A percentile compares a stretch with the other conserved stretches of the same genome.
phyloP scores from a whole-genome alignment of 2,888 invertebrate genomes.

The Gymnocheta viridis region DNA sequence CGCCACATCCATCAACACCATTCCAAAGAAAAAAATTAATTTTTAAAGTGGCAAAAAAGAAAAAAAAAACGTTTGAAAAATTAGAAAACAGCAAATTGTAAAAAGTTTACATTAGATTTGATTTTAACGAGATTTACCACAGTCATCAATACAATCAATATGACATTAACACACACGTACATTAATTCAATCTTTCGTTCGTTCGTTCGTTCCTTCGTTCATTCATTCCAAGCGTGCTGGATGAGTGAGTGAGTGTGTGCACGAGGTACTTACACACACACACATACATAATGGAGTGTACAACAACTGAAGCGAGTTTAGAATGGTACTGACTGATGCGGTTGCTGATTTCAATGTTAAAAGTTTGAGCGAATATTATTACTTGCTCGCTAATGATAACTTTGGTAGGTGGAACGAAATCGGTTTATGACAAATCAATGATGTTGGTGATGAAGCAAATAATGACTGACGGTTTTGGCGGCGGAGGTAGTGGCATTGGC shows the following conservation, averaged over 20 bases:
- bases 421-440: slow-evolving; percentile 20
- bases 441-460: slow-evolving; percentile 22
- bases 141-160: slow-evolving; percentile 67
- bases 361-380: neutral
- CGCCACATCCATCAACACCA: neutral
- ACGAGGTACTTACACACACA: neutral
- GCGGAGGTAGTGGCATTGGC: neutral
- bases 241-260: neutral
- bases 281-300: neutral
- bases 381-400: slow-evolving; percentile 37
- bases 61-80: neutral
- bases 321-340: neutral
- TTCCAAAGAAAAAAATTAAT: neutral
- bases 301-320: neutral
- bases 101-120: slow-evolving; percentile 63
- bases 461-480: neutral
- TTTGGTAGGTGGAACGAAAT: slow-evolving; percentile 11
- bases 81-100: slow-evolving; percentile 9
- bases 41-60: neutral
- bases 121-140: slow-evolving; percentile 68
- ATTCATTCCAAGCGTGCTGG: neutral
- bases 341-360: slow-evolving; percentile 30
- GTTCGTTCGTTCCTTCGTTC: neutral
- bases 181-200: neutral
- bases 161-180: slow-evolving; percentile 4